Evolutionary conservation across 92 coral and sea anemone genomes (phyloP).

Genomic region (Siderastrea radians): DNA sequence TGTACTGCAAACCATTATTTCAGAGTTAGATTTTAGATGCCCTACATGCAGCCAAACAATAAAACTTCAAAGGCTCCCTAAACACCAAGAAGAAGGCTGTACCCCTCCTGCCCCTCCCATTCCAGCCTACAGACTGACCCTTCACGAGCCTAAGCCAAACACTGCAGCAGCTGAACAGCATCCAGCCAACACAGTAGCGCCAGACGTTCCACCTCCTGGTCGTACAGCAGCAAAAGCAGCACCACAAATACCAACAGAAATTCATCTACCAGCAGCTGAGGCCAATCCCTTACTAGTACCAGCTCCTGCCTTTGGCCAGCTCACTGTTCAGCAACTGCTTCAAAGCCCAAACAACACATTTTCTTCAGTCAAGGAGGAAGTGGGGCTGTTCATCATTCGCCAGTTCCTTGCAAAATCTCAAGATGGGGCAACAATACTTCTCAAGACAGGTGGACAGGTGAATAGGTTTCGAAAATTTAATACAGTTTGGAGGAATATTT

Average conservation of each 20-base stretch:
- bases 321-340: slow-evolving; percentile 37
- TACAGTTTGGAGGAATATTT: no score
- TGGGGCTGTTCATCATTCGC: slow-evolving; percentile 49
- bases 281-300: slow-evolving; percentile 6
- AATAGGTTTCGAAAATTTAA: slow-evolving; percentile 10
- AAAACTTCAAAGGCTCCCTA: slow-evolving; percentile 32
- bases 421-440: slow-evolving; percentile 44
- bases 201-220: neutral
- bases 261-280: neutral
- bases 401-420: slow-evolving; percentile 26
- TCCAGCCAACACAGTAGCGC: neutral
- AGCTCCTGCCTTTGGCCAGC: neutral
- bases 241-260: neutral
- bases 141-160: neutral
- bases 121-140: neutral
- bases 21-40: slow-evolving; percentile 47
- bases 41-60: slow-evolving; percentile 38
- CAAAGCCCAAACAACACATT: slow-evolving; percentile 20
- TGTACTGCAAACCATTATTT: slow-evolving; percentile 45
- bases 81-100: slow-evolving; percentile 7
- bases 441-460: slow-evolving; percentile 62
- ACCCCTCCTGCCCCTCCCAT: no score
- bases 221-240: neutral
- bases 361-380: slow-evolving; percentile 34
- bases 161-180: neutral